A percentile compares a stretch with the other conserved stretches of the same genome.
These are phyloP conservation scores for Anisognathus igniventris DNA, from an alignment of 2,797 vertebrate genomes.

Conservation along the genomic window DNA sequence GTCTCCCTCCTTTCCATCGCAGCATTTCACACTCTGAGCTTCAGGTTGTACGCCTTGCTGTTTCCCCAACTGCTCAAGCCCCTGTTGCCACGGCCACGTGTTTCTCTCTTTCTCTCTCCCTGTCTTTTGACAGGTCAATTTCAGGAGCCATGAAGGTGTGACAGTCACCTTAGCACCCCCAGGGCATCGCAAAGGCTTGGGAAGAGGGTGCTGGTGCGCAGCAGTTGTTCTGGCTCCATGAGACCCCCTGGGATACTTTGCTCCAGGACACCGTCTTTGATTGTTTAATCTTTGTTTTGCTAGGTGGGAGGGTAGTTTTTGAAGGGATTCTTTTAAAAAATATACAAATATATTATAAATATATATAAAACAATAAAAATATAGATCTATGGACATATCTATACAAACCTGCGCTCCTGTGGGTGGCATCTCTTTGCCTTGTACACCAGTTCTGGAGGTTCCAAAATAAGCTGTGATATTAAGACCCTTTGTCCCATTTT, in stretches of 20 bases:
- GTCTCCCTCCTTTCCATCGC: slow-evolving; percentile 12
- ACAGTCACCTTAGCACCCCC: slow-evolving; percentile 17
- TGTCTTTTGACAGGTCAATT: neutral
- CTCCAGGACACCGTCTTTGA: slow-evolving; percentile 27
- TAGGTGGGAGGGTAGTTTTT: slow-evolving; percentile 62
- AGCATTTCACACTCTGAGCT: slow-evolving; percentile 19
- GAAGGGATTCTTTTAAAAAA: slow-evolving; percentile 70
- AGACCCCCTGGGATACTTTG: slow-evolving; percentile 13
- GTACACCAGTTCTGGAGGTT: accelerated
- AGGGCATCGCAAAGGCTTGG: slow-evolving; percentile 17
- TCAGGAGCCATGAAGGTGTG: slow-evolving; percentile 26
- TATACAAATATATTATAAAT: slow-evolving; percentile 72
- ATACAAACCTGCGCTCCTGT: neutral
- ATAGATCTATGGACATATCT: slow-evolving; percentile 59
- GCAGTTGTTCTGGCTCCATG: slow-evolving; percentile 10
- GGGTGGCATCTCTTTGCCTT: neutral
- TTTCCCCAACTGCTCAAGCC: neutral
- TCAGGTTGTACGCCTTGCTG: neutral
- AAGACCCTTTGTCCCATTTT: neutral
- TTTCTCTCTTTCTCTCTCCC: neutral
- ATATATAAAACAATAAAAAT: slow-evolving; percentile 62
- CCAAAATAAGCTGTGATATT: neutral
- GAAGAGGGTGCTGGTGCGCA: neutral
- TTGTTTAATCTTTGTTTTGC: slow-evolving; percentile 65
- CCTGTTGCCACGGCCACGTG: accelerated